Conservation (phyloP, 1,140 invertebrate species). For the Leptinotarsa texana region DNA sequence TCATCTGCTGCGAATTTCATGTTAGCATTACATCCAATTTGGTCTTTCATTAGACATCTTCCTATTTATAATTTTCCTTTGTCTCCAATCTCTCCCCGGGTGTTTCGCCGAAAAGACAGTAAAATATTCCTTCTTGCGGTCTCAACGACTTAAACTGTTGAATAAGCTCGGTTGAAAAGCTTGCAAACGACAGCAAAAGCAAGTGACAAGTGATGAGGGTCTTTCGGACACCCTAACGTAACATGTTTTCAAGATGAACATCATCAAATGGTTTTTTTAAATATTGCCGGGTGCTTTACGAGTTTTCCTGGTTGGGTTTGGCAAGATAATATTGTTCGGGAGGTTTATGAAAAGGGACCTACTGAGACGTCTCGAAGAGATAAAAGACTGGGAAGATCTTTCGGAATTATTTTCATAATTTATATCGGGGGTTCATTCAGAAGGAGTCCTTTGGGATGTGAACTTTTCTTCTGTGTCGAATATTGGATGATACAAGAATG, state of each 20-base stretch:
- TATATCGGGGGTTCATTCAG: background rate
- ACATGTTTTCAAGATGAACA: slow-evolving; percentile 8
- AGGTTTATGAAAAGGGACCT: background rate
- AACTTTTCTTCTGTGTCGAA: background rate
- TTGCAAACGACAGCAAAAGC: slow-evolving; percentile 26
- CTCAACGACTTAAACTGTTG: slow-evolving; percentile 22
- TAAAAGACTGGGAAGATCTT: slow-evolving; percentile 1
- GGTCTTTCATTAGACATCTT: slow-evolving; percentile 11
- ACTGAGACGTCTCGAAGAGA: background rate
- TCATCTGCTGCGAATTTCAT: too few species aligned
- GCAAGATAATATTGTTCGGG: background rate
- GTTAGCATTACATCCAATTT: slow-evolving; percentile 10
- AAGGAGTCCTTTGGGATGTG: background rate
- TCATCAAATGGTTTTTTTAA: slow-evolving; percentile 1
- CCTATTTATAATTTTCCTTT: slow-evolving; percentile 14
- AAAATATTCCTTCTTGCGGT: slow-evolving; percentile 17
- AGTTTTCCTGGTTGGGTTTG: background rate
- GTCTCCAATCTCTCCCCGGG: background rate
- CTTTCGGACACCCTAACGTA: slow-evolving; percentile 15
- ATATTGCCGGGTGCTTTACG: slow-evolving; percentile 7
- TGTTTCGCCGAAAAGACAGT: slow-evolving; percentile 12
- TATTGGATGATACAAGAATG: background rate
- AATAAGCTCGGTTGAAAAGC: slow-evolving; percentile 26
- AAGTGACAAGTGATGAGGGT: slow-evolving; percentile 28
- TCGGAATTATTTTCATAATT: background rate